Percentiles rank a stretch among this genome's conserved stretches.
Evolutionary conservation across 2,888 invertebrate species (phyloP).

Genomic region (Globia sparganii): DNA sequence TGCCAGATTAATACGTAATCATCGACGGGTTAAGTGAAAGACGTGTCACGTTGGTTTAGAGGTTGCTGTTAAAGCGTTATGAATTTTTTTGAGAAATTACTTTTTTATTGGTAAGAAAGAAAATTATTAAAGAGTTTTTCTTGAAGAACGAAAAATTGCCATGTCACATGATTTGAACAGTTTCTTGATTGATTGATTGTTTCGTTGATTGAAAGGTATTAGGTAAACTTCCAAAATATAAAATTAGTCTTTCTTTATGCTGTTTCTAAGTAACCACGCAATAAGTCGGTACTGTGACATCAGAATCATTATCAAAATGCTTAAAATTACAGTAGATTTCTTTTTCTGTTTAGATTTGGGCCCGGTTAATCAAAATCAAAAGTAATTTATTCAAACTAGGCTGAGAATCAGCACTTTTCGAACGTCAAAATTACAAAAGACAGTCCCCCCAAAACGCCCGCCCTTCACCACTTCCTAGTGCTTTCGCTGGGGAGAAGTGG

Average conservation of each 20-base stretch:
- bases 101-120: conserved; percentile 8
- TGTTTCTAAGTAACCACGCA: neutral
- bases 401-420: too few relatives aligned
- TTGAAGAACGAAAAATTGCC: neutral
- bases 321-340: neutral
- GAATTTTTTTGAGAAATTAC: neutral
- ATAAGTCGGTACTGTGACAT: too few relatives aligned
- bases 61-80: conserved; percentile 27
- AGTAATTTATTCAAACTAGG: too few relatives aligned
- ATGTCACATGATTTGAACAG: neutral
- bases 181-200: too few relatives aligned
- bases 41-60: conserved; percentile 21
- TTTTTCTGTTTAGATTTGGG: neutral
- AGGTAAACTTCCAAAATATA: neutral
- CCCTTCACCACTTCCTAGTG: too few relatives aligned
- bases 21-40: conserved; percentile 56
- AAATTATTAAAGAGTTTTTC: neutral
- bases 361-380: too few relatives aligned
- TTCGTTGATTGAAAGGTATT: neutral
- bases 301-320: neutral
- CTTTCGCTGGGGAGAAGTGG: too few relatives aligned
- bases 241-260: neutral
- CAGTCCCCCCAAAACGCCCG: too few relatives aligned
- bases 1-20: conserved; percentile 64
- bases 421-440: too few relatives aligned